phyloP scores from a whole-genome alignment of 2,888 invertebrate species.

The Nomada fabriciana region DNA sequence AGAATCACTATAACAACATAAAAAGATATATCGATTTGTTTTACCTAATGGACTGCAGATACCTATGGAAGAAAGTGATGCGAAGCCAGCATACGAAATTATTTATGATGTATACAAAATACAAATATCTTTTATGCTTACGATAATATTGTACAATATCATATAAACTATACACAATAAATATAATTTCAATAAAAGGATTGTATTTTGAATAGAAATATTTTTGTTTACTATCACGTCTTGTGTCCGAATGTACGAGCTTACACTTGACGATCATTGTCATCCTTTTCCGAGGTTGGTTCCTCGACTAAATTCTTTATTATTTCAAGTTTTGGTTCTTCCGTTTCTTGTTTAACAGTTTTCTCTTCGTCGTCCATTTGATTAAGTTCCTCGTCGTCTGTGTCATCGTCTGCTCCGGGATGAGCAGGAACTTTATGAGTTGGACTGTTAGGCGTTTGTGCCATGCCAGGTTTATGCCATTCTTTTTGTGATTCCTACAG shows the following conservation, averaged over 20 bases:
- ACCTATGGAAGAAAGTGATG: too few species aligned
- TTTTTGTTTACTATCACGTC: slow-evolving; percentile 15
- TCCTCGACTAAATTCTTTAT: slow-evolving; percentile 80
- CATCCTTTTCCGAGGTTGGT: slow-evolving; percentile 71
- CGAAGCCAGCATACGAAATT: background rate
- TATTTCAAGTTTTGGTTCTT: slow-evolving; percentile 61
- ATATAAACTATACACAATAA: slow-evolving; percentile 34
- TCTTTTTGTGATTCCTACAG: slow-evolving; percentile 84
- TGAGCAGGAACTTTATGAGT: slow-evolving; percentile 87
- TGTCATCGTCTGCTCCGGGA: slow-evolving; percentile 88
- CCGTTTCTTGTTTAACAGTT: slow-evolving; percentile 39
- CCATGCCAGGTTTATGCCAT: slow-evolving; percentile 88
- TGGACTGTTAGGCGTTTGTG: slow-evolving; percentile 85
- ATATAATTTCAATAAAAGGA: slow-evolving; percentile 47
- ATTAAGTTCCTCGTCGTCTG: slow-evolving; percentile 87
- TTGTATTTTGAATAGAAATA: slow-evolving; percentile 41
- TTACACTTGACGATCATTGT: slow-evolving; percentile 41
- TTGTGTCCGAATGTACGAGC: background rate
- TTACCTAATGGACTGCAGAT: background rate
- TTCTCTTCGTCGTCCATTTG: slow-evolving; percentile 56
- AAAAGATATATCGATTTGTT: slow-evolving; percentile 19
- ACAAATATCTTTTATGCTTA: slow-evolving; percentile 47
- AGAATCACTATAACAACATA: slow-evolving; percentile 20
- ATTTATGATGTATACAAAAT: slow-evolving; percentile 27
- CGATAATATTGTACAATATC: slow-evolving; percentile 27